phyloP scores from a whole-genome alignment of 1,140 invertebrate species.

The Drosophila santomea region DNA sequence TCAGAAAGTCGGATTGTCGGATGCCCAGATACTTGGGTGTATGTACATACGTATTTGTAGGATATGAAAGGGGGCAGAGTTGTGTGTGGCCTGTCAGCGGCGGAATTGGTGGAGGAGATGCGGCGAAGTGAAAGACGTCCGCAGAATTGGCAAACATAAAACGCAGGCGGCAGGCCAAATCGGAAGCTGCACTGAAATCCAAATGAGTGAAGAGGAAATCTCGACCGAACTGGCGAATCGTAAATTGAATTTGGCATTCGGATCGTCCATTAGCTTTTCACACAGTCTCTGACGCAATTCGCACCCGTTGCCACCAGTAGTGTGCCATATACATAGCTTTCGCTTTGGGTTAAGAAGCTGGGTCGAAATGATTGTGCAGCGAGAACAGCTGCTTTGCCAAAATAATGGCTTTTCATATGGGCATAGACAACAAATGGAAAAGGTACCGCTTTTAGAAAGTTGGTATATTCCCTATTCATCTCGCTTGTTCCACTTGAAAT shows the following conservation, averaged over 20 bases:
- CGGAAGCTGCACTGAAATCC: constrained; percentile 37
- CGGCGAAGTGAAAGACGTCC: constrained; percentile 49
- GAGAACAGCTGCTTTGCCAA: constrained; percentile 9
- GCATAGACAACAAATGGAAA: neutral
- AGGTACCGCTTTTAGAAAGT: neutral
- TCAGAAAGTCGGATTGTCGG: constrained; percentile 2
- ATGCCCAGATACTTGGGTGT: neutral
- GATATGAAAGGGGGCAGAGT: constrained; percentile 1
- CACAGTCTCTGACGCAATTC: constrained; percentile 65
- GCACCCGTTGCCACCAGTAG: constrained; percentile 27
- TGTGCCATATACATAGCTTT: constrained; percentile 45
- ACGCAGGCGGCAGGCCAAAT: constrained; percentile 29
- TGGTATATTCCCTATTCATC: too few relatives aligned
- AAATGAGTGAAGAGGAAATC: constrained; percentile 30
- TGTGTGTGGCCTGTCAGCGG: constrained; percentile 44
- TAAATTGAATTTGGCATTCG: constrained; percentile 52
- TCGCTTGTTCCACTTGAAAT: too few relatives aligned
- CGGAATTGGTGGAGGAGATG: constrained; percentile 1
- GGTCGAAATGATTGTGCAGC: neutral
- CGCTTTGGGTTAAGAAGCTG: constrained; percentile 35
- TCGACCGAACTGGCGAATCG: constrained; percentile 32
- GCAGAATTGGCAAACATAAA: constrained; percentile 43
- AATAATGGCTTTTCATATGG: neutral
- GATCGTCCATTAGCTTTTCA: constrained; percentile 63
- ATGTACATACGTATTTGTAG: neutral